Evolutionary conservation across 2,888 invertebrate genomes (phyloP).

Genomic region (Celastrina argiolus): DNA sequence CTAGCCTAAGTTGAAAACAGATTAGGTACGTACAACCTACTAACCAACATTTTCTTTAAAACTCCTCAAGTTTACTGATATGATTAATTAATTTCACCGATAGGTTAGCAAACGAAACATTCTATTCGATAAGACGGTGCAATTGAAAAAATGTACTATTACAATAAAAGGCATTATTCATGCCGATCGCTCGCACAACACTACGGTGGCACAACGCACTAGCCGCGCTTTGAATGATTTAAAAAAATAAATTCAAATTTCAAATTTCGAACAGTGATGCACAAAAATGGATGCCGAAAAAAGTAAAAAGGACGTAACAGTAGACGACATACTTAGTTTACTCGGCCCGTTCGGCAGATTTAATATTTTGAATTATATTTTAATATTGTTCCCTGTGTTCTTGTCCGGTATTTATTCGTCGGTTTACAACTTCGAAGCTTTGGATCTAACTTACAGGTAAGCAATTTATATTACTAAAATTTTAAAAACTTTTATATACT

Average conservation of each 20-base stretch:
- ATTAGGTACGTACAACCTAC: background rate
- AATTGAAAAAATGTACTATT: constrained; percentile 36
- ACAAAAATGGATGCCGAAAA: constrained; percentile 63
- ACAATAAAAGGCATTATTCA: constrained; percentile 60
- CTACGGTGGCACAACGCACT: constrained; percentile 45
- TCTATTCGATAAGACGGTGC: constrained; percentile 36
- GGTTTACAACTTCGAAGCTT: constrained; percentile 68
- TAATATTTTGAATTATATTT: constrained; percentile 56
- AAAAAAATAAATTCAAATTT: constrained; percentile 30
- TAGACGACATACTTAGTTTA: constrained; percentile 63
- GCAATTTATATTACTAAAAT: constrained; percentile 21
- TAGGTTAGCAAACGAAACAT: constrained; percentile 3
- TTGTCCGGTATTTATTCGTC: constrained; percentile 68
- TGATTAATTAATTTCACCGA: constrained; percentile 4
- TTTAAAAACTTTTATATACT: no score
- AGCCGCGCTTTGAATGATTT: constrained; percentile 30
- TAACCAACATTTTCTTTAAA: background rate
- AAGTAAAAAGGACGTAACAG: constrained; percentile 57
- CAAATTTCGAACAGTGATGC: constrained; percentile 29
- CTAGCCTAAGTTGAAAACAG: background rate
- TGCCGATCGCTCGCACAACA: constrained; percentile 49
- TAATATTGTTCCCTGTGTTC: constrained; percentile 64
- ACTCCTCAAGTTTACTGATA: background rate
- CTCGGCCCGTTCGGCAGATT: constrained; percentile 65
- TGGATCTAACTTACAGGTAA: constrained; percentile 68